Percentiles rank a stretch among this genome's conserved stretches.
Evolutionary conservation across 2,113 vertebrate genomes (phyloP).

Genomic region (Albula glossodonta): DNA sequence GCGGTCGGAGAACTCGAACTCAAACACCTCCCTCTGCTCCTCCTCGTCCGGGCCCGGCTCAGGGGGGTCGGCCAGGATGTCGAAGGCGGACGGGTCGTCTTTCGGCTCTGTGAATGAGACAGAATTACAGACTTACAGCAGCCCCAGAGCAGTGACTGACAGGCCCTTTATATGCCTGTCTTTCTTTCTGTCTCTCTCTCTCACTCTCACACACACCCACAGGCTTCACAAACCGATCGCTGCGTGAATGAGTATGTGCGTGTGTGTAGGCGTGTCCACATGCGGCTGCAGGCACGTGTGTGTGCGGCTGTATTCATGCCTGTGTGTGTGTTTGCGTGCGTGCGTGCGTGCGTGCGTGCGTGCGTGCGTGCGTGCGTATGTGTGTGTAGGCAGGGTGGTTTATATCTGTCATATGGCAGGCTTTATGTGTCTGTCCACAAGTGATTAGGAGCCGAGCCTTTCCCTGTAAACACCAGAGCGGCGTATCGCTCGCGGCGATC

Average conservation of each 20-base stretch:
- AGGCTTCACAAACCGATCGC: not conserved
- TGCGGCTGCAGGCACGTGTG: no score
- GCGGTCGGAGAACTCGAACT: slow-evolving; percentile 89
- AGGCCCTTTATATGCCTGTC: not conserved
- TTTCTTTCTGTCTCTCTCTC: not conserved
- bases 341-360: no score
- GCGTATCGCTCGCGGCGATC: not conserved
- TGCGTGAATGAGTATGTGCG: not conserved
- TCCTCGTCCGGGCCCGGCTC: slow-evolving; percentile 80
- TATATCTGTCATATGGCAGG: not conserved
- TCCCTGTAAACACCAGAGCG: not conserved
- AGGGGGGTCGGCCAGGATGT: slow-evolving; percentile 85
- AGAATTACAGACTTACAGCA: not conserved
- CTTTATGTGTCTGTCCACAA: not conserved
- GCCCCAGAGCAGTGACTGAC: not conserved
- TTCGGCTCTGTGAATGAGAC: slow-evolving; percentile 69
- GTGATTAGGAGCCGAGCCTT: not conserved
- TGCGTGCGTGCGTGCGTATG: not conserved
- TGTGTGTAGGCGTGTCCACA: no score
- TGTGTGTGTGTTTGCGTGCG: no score
- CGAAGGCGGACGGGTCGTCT: slow-evolving; percentile 84
- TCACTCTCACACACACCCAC: not conserved
- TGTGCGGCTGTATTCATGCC: no score
- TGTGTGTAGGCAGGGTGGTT: not conserved
- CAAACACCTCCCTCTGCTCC: slow-evolving; percentile 85